Percentiles rank a stretch among this genome's conserved stretches.
phyloP scores from a whole-genome alignment of 37 sponge, comb jelly and placozoan species.

The Oscarella lobularis region DNA sequence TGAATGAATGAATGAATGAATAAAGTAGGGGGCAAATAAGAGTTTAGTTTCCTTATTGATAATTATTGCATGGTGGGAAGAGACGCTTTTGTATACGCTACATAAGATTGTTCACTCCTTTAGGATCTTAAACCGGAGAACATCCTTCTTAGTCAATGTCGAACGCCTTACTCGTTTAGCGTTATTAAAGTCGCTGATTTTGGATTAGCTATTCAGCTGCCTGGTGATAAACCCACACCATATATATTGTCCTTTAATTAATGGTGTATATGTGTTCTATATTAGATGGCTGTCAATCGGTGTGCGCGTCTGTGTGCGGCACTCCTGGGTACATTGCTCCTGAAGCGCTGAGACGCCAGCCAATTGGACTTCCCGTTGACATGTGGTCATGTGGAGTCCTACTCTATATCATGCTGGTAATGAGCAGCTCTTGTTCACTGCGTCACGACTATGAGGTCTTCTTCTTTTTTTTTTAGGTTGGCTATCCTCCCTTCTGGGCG shows the following conservation, averaged over 20 bases:
- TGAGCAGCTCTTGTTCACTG: too few relatives aligned
- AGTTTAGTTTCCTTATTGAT: too few relatives aligned
- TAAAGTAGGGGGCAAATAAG: too few relatives aligned
- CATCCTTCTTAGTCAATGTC: background rate
- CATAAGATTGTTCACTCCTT: conserved; percentile 2
- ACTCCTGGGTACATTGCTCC: conserved; percentile 4
- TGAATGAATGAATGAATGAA: too few relatives aligned
- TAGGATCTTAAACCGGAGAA: conserved; percentile 8
- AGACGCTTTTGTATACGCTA: too few relatives aligned
- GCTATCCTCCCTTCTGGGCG: background rate
- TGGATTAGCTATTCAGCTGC: conserved; percentile 3
- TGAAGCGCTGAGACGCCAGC: background rate
- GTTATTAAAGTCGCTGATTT: background rate
- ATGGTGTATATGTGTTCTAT: too few relatives aligned
- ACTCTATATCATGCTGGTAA: conserved; percentile 4
- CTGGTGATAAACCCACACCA: background rate
- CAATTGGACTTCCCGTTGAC: conserved; percentile 1
- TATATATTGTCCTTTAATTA: too few relatives aligned
- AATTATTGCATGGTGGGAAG: too few relatives aligned
- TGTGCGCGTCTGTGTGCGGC: background rate
- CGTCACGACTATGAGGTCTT: too few relatives aligned
- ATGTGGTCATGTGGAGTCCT: conserved; percentile 6
- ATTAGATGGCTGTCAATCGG: background rate
- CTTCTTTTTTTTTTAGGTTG: background rate
- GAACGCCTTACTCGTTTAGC: background rate